Conservation (phyloP, 2,113 vertebrate genomes). For the Irena cyanogastra region DNA sequence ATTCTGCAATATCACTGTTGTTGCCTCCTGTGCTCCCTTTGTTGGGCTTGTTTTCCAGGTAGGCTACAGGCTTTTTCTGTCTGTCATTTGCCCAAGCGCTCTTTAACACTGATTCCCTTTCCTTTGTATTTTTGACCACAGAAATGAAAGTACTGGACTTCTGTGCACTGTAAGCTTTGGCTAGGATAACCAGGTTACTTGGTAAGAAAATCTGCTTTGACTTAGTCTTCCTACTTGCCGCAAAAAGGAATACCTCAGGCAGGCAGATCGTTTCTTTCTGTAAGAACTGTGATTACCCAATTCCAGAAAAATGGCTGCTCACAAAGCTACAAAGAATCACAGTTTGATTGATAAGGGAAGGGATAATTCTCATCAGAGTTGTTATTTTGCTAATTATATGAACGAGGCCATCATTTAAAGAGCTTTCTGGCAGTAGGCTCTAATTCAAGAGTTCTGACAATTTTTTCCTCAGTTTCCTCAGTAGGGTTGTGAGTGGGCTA, state of each 20-base stretch:
- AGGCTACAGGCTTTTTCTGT: neutral
- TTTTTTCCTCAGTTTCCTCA: neutral
- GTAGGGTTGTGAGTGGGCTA: neutral
- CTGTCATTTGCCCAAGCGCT: neutral
- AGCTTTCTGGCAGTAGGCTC: neutral
- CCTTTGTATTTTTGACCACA: neutral
- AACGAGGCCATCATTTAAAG: neutral
- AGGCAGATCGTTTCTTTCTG: neutral
- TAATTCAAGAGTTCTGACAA: neutral
- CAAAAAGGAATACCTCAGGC: neutral
- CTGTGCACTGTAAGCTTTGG: neutral
- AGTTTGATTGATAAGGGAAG: neutral
- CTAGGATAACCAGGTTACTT: neutral
- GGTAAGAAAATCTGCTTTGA: neutral
- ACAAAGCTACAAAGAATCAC: neutral
- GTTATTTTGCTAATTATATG: neutral
- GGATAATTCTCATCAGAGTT: neutral
- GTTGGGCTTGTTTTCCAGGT: neutral
- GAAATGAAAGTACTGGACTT: neutral
- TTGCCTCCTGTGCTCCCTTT: neutral
- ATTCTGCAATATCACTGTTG: neutral
- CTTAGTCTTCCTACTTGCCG: neutral
- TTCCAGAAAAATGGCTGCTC: neutral
- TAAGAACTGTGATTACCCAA: neutral
- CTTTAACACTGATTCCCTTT: neutral